Conservation (phyloP, 2,888 invertebrate species). For the Muschampia plurimacula region DNA sequence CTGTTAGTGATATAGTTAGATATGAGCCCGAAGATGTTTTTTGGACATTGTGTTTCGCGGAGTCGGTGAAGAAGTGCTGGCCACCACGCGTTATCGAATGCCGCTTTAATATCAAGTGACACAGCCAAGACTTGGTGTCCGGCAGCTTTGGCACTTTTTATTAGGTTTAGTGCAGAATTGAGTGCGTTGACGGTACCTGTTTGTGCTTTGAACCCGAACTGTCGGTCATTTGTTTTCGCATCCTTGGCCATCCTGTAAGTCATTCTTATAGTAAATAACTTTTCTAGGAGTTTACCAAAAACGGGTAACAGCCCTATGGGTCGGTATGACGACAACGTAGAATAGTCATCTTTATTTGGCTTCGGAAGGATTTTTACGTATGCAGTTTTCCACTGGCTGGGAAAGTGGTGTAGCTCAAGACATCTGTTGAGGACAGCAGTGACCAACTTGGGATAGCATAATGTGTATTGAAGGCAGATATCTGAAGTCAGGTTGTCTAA, state of each 20-base stretch:
- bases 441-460: constrained; percentile 9
- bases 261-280: constrained; percentile 13
- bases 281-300: constrained; percentile 46
- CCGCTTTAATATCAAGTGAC: constrained; percentile 29
- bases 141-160: not conserved
- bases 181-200: constrained; percentile 35
- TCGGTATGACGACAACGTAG: constrained; percentile 40
- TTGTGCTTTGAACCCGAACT: constrained; percentile 46
- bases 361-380: constrained; percentile 50
- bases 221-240: not conserved
- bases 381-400: constrained; percentile 12
- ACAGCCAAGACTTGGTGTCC: constrained; percentile 32
- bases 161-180: constrained; percentile 4
- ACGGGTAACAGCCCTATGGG: constrained; percentile 42
- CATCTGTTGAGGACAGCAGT: constrained; percentile 3
- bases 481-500: constrained; percentile 45
- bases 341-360: constrained; percentile 41
- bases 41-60: constrained; percentile 12
- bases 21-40: constrained; percentile 22
- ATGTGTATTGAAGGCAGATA: constrained; percentile 25
- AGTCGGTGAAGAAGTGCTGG: constrained; percentile 31
- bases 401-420: not conserved
- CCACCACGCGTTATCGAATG: constrained; percentile 31
- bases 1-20: not conserved
- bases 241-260: not conserved